Evolutionary conservation across 2,797 vertebrate genomes (phyloP).

Genomic region (Epinephelus malabaricus): DNA sequence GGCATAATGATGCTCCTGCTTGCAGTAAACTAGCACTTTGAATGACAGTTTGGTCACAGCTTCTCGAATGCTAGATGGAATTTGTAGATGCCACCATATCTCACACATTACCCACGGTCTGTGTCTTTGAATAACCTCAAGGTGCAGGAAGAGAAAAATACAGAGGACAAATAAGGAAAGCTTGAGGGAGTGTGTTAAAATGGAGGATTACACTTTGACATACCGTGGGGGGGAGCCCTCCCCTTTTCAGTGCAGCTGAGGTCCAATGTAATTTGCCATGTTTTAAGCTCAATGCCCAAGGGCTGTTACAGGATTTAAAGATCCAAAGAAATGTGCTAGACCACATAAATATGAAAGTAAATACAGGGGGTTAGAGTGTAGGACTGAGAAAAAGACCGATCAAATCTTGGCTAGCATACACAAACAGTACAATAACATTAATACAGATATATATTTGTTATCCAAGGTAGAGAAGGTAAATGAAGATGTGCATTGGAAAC

Average conservation of each 20-base stretch:
- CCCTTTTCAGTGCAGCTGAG: constrained; percentile 57
- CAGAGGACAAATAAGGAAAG: constrained; percentile 47
- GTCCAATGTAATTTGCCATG: constrained; percentile 68
- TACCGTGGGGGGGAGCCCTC: constrained; percentile 45
- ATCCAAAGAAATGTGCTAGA: constrained; percentile 60
- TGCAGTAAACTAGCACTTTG: constrained; percentile 32
- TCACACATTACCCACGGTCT: constrained; percentile 9
- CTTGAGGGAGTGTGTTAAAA: constrained; percentile 65
- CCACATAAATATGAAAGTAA: constrained; percentile 43
- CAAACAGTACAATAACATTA: neutral
- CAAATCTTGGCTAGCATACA: neutral
- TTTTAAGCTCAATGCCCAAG: constrained; percentile 67
- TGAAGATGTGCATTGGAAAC: neutral
- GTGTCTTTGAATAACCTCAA: constrained; percentile 38
- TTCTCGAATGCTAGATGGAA: constrained; percentile 22
- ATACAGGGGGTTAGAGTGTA: constrained; percentile 2
- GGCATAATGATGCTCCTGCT: constrained; percentile 27
- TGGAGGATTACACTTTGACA: constrained; percentile 71
- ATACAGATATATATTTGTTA: neutral
- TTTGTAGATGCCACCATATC: constrained; percentile 10
- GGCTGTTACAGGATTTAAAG: constrained; percentile 67
- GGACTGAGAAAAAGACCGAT: constrained; percentile 12
- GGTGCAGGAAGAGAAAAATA: constrained; percentile 30
- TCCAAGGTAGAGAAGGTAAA: constrained; percentile 1
- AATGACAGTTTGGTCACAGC: constrained; percentile 17